Evolutionary conservation across 92 coral and sea anemone genomes (phyloP), one percentile per base, ranked within the genome.

Genomic region (Paramuricea clavata): DNA sequence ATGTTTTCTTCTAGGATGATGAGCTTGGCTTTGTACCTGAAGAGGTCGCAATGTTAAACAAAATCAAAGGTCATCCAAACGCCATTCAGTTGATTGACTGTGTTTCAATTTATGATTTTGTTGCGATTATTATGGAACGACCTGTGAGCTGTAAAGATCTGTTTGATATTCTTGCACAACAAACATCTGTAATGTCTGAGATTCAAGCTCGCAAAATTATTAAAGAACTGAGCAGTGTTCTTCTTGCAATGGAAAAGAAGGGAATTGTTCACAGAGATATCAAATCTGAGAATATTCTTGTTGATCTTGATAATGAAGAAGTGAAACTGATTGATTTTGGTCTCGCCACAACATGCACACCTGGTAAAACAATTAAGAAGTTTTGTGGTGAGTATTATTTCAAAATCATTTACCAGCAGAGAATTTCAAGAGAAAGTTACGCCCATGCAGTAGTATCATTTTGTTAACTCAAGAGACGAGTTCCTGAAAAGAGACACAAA

Each of bases 311-410:
- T 52, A 76, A 76, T 76, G 81, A 56, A 25, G 65, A 76, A 49
- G 65, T 76, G n/a, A 76, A 76, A 76, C 56, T 76, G n/a, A 76
- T 76, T 49, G 81, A 76, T 33, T 76, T 76, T 76, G 81, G 81
- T 47, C 65, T 76, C 13, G 81, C 81, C 30, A 76, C 81, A 15
- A 27, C 62, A 27, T 76, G 17, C 22, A 76, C 27, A 12, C 81
- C 81, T 9, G 81, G 39, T 0, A 32, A 76, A 25, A n/a, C 21
- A 15, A 47, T 76, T 5, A 76, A 25, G 27, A 49, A 50, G 25
- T 76, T 76, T 28, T 39, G 81, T 49, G 81, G 81, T 76, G 27
- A 76, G 81, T 39, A 39, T 4, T 10, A 4, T 4, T 39, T 39
- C 4, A 39, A 39, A 39, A n/a, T n/a, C n/a, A n/a, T n/a, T n/a